These are phyloP conservation scores for Tinea pellionella DNA, from an alignment of 2,888 invertebrate species.

Conservation along the genomic window DNA sequence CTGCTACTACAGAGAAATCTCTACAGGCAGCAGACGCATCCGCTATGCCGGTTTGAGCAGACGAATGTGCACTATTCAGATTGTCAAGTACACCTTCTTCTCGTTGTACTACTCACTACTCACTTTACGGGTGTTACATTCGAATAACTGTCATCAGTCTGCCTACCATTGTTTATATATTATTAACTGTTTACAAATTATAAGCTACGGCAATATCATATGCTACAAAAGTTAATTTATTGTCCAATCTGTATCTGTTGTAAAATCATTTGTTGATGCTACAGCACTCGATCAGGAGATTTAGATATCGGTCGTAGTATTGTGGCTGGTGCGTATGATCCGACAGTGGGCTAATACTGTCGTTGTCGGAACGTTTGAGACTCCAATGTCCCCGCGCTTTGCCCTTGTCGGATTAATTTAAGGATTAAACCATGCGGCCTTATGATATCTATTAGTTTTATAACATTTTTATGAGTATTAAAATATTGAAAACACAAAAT, in stretches of 20 bases:
- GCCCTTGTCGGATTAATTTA: conserved; percentile 33
- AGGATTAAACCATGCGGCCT: conserved; percentile 14
- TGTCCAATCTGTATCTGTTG: background rate
- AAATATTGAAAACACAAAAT: background rate
- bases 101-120: too few relatives aligned
- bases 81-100: too few relatives aligned
- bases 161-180: too few relatives aligned
- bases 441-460: conserved; percentile 13
- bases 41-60: too few relatives aligned
- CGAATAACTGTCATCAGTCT: too few relatives aligned
- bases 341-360: conserved; percentile 48
- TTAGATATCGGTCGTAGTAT: conserved; percentile 34
- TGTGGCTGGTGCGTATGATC: conserved; percentile 32
- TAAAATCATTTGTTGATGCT: conserved; percentile 22
- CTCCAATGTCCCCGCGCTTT: conserved; percentile 27
- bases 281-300: conserved; percentile 24
- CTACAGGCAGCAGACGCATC: too few relatives aligned
- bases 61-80: too few relatives aligned
- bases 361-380: conserved; percentile 50
- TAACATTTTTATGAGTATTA: conserved; percentile 11
- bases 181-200: too few relatives aligned
- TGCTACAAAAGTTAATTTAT: background rate
- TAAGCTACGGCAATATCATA: background rate
- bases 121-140: too few relatives aligned
- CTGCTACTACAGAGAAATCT: too few relatives aligned